Evolutionary conservation across 2,888 invertebrate species (phyloP).

Genomic region (Molanna angustata): DNA sequence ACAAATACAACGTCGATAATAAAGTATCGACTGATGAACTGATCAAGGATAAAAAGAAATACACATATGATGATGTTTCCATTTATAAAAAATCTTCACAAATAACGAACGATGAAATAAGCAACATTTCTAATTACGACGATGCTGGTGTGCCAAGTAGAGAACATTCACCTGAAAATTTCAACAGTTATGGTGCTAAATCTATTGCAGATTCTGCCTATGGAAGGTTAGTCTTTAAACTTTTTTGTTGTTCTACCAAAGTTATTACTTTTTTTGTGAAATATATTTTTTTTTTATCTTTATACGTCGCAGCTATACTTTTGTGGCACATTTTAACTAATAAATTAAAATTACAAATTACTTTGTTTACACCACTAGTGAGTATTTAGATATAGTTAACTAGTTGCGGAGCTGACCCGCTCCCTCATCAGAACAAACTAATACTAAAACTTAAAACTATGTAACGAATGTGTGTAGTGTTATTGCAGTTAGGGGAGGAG

Average conservation of each 20-base stretch:
- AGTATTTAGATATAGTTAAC: too few species aligned
- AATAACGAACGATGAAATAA: conserved; percentile 8
- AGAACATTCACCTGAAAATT: conserved; percentile 38
- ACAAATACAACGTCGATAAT: conserved; percentile 11
- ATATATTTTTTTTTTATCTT: too few species aligned
- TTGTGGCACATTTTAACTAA: too few species aligned
- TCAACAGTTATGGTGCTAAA: conserved; percentile 20
- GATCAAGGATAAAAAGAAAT: conserved; percentile 39
- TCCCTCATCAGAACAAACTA: too few species aligned
- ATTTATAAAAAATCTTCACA: conserved; percentile 39
- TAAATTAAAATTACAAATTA: too few species aligned
- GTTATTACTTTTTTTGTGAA: not conserved
- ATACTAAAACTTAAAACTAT: too few species aligned
- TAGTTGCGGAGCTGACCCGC: too few species aligned
- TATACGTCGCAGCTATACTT: too few species aligned
- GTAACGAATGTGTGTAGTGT: too few species aligned
- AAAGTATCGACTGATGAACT: conserved; percentile 34
- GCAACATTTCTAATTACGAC: conserved; percentile 5
- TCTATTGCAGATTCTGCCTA: conserved; percentile 67
- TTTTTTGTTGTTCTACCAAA: not conserved
- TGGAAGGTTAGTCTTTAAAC: conserved; percentile 65
- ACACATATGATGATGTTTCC: conserved; percentile 37
- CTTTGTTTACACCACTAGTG: too few species aligned
- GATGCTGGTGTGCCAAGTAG: conserved; percentile 35
- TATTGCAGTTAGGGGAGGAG: too few species aligned